Percentiles rank a stretch among this genome's conserved stretches.
phyloP scores from a whole-genome alignment of 2,888 invertebrate genomes.

The Aspidapion aeneum region DNA sequence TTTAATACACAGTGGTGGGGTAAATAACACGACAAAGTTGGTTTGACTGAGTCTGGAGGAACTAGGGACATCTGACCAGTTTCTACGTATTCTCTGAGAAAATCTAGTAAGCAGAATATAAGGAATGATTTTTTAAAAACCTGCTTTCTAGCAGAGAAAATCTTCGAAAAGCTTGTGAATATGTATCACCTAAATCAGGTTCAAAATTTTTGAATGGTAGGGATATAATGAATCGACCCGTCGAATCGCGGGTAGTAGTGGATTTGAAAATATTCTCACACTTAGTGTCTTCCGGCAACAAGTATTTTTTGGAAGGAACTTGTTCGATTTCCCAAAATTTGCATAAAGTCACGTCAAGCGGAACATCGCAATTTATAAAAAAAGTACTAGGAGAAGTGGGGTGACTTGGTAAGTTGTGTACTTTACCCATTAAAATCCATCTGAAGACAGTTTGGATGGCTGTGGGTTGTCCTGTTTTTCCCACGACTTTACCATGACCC shows the following conservation, averaged over 20 bases:
- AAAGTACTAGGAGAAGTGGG: background rate
- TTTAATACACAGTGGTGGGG: constrained; percentile 17
- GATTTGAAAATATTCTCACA: background rate
- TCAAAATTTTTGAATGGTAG: constrained; percentile 10
- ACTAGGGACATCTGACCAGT: constrained; percentile 11
- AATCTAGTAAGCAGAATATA: constrained; percentile 10
- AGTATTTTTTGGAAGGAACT: background rate
- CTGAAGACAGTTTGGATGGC: constrained; percentile 8
- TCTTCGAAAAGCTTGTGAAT: constrained; percentile 5
- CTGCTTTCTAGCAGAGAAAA: constrained; percentile 6
- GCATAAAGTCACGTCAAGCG: constrained; percentile 1
- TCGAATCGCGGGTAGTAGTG: background rate
- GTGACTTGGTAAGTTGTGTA: background rate
- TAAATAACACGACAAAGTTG: constrained; percentile 10
- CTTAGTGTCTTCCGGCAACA: background rate
- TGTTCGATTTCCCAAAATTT: constrained; percentile 16
- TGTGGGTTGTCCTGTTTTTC: background rate
- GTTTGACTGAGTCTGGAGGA: background rate
- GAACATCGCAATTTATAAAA: background rate
- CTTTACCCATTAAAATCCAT: constrained; percentile 1
- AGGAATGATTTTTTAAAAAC: constrained; percentile 8
- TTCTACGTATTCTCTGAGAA: constrained; percentile 10
- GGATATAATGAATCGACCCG: constrained; percentile 3
- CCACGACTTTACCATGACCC: background rate
- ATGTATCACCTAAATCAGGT: constrained; percentile 12